phyloP scores from a whole-genome alignment of 2,113 vertebrate species.

The Porphyrio hochstetteri region DNA sequence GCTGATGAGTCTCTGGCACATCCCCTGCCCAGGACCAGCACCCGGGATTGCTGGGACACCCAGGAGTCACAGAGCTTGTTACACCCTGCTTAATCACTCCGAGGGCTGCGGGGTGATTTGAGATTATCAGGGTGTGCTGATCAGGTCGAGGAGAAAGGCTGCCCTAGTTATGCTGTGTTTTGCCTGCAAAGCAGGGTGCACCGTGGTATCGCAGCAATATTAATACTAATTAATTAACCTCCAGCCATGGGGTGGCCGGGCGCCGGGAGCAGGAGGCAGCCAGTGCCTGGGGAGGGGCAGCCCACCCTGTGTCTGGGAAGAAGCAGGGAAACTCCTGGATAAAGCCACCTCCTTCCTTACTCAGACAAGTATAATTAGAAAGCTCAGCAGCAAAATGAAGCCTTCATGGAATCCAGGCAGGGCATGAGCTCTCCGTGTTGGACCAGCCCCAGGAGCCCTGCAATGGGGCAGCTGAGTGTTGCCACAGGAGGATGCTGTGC shows the following conservation, averaged over 20 bases:
- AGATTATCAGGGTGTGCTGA: not conserved
- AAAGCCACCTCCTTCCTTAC: not conserved
- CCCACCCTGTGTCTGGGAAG: rapidly evolving
- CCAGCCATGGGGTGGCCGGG: not conserved
- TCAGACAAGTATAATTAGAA: not conserved
- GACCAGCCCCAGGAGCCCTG: not conserved
- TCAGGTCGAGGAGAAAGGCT: not conserved
- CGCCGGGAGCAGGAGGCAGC: not conserved
- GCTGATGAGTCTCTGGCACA: not conserved
- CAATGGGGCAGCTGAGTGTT: rapidly evolving
- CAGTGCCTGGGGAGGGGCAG: not conserved
- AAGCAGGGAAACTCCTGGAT: not conserved
- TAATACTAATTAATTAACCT: not conserved
- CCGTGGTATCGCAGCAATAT: not conserved
- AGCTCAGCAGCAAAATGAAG: not conserved
- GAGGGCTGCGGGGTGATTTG: not conserved
- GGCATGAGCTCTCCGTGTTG: rapidly evolving
- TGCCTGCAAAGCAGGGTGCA: not conserved
- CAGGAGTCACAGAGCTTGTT: not conserved
- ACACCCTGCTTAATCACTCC: not conserved
- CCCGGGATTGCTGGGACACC: not conserved
- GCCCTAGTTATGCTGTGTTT: slow-evolving; percentile 4
- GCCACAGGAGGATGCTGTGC: not conserved
- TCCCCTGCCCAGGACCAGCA: not conserved
- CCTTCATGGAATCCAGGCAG: not conserved